Conservation (phyloP, 2,113 vertebrate genomes). For the Copsychus sechellarum region DNA sequence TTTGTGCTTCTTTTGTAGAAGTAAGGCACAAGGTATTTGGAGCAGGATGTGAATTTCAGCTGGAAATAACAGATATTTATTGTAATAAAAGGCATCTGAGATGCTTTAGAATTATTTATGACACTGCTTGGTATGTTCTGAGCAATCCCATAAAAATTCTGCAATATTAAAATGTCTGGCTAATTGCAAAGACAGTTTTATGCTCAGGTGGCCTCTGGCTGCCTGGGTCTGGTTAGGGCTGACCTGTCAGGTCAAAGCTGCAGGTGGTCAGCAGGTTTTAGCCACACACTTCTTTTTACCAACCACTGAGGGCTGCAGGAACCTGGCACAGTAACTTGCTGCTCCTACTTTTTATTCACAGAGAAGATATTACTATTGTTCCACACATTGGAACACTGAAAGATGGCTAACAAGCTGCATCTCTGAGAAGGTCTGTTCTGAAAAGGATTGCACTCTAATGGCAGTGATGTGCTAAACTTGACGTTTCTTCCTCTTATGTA, state of each 20-base stretch:
- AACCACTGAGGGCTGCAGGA: neutral
- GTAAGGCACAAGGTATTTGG: neutral
- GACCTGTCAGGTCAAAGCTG: neutral
- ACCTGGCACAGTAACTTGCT: neutral
- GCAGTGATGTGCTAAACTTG: neutral
- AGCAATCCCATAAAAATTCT: neutral
- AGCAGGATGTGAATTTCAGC: neutral
- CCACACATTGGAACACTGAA: rapidly evolving
- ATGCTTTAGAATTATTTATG: neutral
- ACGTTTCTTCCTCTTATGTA: neutral
- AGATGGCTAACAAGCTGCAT: neutral
- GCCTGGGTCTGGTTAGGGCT: neutral
- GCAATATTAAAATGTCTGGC: neutral
- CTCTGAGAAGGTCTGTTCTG: neutral
- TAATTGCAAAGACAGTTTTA: neutral
- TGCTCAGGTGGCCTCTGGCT: neutral
- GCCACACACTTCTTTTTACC: neutral
- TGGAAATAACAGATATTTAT: neutral
- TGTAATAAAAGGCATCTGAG: neutral
- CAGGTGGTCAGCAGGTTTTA: neutral
- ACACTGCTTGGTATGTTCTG: neutral
- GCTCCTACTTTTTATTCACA: neutral
- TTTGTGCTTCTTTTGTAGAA: neutral
- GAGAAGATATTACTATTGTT: neutral
- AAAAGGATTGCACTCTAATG: neutral